A percentile compares a stretch with the other conserved stretches of the same genome.
Conservation (phyloP, 1,140 invertebrate species). For the Bombus confusus region DNA sequence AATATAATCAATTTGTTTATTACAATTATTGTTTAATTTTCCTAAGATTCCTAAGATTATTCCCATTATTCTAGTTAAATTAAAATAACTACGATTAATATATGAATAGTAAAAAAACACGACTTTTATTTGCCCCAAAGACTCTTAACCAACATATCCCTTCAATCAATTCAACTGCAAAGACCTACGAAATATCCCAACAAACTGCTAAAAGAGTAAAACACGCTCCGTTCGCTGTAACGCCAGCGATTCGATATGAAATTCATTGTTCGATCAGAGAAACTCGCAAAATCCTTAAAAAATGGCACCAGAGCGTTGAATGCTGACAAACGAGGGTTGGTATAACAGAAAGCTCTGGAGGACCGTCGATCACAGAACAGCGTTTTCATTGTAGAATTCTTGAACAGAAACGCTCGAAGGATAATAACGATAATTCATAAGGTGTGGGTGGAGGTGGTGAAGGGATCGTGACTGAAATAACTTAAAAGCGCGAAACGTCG, state of each 20-base stretch:
- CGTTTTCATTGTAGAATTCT: conserved; percentile 14
- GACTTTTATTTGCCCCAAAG: too few relatives aligned
- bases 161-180: too few relatives aligned
- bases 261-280: too few relatives aligned
- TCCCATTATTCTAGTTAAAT: too few relatives aligned
- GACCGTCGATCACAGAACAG: conserved; percentile 1
- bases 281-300: neutral
- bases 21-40: too few relatives aligned
- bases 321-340: conserved; percentile 4
- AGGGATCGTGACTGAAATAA: conserved; percentile 43
- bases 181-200: neutral
- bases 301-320: neutral
- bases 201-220: neutral
- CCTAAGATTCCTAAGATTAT: too few relatives aligned
- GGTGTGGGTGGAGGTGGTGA: neutral
- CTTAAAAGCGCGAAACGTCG: conserved; percentile 43
- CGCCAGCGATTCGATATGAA: too few relatives aligned
- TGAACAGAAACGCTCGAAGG: conserved; percentile 22
- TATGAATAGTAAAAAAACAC: too few relatives aligned
- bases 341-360: neutral
- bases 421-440: conserved; percentile 51
- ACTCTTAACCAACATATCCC: too few relatives aligned
- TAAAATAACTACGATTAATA: too few relatives aligned
- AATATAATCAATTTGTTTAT: too few relatives aligned
- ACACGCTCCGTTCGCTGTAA: neutral